phyloP scores from a whole-genome alignment of 2,888 invertebrate genomes.

The Pimpla rufipes region DNA sequence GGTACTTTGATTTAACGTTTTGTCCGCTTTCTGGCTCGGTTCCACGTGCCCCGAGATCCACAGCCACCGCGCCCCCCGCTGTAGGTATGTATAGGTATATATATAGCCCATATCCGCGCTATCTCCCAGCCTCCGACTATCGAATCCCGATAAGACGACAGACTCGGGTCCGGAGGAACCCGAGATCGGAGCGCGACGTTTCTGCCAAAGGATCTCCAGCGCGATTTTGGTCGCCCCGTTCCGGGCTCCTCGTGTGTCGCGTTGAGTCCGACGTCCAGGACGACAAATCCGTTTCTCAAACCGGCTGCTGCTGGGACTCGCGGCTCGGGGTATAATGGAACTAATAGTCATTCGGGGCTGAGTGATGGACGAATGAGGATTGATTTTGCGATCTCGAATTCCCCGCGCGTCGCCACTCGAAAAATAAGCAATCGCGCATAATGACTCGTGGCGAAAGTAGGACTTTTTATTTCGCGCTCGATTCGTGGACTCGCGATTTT shows the following conservation, averaged over 20 bases:
- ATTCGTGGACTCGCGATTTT: too few species aligned
- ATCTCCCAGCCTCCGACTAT: slow-evolving; percentile 73
- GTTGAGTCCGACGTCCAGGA: neutral
- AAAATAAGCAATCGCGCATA: too few species aligned
- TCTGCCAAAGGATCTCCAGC: slow-evolving; percentile 64
- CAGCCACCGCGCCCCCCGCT: slow-evolving; percentile 54
- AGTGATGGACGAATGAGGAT: too few species aligned
- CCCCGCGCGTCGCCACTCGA: too few species aligned
- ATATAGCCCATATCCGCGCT: neutral
- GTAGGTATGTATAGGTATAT: neutral
- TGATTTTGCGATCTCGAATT: too few species aligned
- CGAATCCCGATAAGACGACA: slow-evolving; percentile 80
- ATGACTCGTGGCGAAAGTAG: too few species aligned
- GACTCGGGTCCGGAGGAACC: slow-evolving; percentile 69
- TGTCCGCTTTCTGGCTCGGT: slow-evolving; percentile 80
- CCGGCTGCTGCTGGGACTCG: neutral
- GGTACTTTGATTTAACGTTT: slow-evolving; percentile 80
- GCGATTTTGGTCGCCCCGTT: slow-evolving; percentile 48
- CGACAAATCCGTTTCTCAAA: slow-evolving; percentile 34
- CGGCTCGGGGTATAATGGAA: slow-evolving; percentile 3
- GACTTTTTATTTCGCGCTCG: too few species aligned
- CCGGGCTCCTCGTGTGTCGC: neutral
- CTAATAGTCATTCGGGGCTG: slow-evolving; percentile 34
- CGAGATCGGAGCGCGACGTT: slow-evolving; percentile 51
- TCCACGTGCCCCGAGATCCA: slow-evolving; percentile 74